Percentiles rank a stretch among this genome's conserved stretches.
phyloP scores from a whole-genome alignment of 2,797 vertebrate genomes.

The Phalloptychus januarius region DNA sequence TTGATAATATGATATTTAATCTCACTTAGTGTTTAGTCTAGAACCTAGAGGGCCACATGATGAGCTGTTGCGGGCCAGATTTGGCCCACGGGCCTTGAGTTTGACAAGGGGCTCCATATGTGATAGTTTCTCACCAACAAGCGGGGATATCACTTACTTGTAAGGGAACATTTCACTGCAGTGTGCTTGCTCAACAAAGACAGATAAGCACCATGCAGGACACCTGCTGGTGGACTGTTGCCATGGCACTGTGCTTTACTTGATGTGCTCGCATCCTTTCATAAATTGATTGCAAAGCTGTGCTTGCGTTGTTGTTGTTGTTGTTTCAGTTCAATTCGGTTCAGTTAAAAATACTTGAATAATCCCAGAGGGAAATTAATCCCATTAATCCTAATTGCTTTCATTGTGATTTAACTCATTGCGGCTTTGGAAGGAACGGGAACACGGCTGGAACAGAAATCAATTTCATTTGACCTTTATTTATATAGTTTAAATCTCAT shows the following conservation, averaged over 20 bases:
- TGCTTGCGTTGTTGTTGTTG: background rate
- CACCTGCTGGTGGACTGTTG: constrained; percentile 51
- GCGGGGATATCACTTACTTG: constrained; percentile 56
- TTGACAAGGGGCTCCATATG: no score
- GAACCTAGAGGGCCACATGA: no score
- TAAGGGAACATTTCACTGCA: constrained; percentile 29
- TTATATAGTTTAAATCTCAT: background rate
- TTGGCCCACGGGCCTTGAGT: no score
- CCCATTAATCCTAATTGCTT: background rate
- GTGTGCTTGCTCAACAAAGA: constrained; percentile 21
- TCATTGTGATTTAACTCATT: background rate
- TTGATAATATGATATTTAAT: no score
- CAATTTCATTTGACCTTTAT: background rate
- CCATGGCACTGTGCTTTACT: constrained; percentile 22
- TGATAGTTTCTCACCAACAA: constrained; percentile 32
- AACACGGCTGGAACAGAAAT: background rate
- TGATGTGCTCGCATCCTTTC: constrained; percentile 28
- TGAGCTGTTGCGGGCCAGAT: no score
- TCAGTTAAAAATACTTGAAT: background rate
- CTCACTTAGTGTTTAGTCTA: no score
- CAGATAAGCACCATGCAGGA: constrained; percentile 37
- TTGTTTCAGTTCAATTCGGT: background rate
- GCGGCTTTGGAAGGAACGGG: background rate
- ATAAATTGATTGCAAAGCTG: background rate
- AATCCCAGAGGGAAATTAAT: background rate